A percentile compares a stretch with the other conserved stretches of the same genome.
Evolutionary conservation across 2,888 invertebrate species (phyloP).

Genomic region (Drepana falcataria): DNA sequence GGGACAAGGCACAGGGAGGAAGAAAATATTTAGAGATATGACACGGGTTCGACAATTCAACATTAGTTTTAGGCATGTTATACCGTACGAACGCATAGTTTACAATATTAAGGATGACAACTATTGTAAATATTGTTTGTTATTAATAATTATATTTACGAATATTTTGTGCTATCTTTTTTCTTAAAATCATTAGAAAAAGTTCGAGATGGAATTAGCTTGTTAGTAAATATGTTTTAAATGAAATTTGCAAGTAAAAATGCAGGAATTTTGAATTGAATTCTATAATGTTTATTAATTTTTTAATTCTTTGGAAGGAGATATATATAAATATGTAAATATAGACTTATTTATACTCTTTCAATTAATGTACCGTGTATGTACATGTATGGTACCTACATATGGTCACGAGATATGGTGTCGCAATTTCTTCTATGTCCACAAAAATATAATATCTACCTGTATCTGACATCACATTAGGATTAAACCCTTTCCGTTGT

Average conservation of each 20-base stretch:
- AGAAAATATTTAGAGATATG: conserved; percentile 14
- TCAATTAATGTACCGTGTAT: no score
- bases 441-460: background rate
- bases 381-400: no score
- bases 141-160: background rate
- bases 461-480: conserved; percentile 2
- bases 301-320: no score
- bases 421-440: background rate
- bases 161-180: no score
- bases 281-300: no score
- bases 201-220: background rate
- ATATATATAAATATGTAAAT: no score
- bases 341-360: no score
- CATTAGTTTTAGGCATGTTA: background rate
- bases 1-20: conserved; percentile 19
- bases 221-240: background rate
- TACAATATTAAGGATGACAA: no score
- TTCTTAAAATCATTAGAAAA: background rate
- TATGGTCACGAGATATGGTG: background rate
- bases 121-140: no score
- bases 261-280: no score
- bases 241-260: background rate
- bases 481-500: background rate
- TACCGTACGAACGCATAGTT: background rate
- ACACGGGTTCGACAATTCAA: background rate